These are phyloP conservation scores for Drosophila ambigua DNA, from an alignment of 1,140 invertebrate species.

Conservation along the genomic window DNA sequence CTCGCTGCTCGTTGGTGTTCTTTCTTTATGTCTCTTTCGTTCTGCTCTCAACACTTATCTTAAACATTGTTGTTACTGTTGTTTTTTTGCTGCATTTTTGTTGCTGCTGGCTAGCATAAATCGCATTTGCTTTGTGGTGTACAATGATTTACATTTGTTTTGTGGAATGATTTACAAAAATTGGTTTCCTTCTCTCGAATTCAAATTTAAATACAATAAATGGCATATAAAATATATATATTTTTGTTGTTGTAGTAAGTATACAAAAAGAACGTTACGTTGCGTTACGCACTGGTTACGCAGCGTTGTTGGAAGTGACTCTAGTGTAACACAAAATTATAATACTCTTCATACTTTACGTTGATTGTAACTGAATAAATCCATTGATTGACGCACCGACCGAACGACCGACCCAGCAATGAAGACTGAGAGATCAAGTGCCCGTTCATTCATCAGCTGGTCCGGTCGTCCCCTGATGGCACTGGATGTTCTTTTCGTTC, in stretches of 20 bases:
- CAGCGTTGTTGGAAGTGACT: constrained; percentile 71
- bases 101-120: constrained; percentile 52
- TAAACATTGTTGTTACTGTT: constrained; percentile 30
- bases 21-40: background rate
- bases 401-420: background rate
- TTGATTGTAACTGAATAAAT: constrained; percentile 57
- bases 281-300: constrained; percentile 4
- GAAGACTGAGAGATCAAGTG: background rate
- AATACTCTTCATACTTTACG: constrained; percentile 42
- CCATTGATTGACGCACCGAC: constrained; percentile 15
- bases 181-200: constrained; percentile 27
- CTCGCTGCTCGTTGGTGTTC: constrained; percentile 45
- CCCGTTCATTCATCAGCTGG: background rate
- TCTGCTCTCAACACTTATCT: constrained; percentile 33
- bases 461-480: constrained; percentile 26
- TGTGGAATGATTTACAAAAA: constrained; percentile 80
- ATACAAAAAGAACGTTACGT: constrained; percentile 71
- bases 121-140: constrained; percentile 41
- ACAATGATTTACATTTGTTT: background rate
- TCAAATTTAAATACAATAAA: constrained; percentile 81
- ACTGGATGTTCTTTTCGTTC: constrained; percentile 30
- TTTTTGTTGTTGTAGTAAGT: constrained; percentile 45
- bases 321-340: constrained; percentile 49
- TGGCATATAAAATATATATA: constrained; percentile 77
- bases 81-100: background rate